Percentiles rank a stretch among this genome's conserved stretches.
Evolutionary conservation across 2,888 invertebrate genomes (phyloP).

Genomic region (Leptopilina syphax): DNA sequence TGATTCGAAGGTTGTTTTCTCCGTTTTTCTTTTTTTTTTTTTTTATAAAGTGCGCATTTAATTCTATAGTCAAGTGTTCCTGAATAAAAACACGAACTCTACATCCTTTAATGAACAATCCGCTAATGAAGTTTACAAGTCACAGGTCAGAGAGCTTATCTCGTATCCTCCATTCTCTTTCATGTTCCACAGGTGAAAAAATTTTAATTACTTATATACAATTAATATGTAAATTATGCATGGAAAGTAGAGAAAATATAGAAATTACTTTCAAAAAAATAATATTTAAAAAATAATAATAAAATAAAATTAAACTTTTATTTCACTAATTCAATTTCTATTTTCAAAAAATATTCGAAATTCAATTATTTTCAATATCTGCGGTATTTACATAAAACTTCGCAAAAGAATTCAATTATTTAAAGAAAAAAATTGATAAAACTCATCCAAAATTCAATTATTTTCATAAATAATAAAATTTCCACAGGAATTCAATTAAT

Average conservation of each 20-base stretch:
- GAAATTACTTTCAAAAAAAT: too few relatives aligned
- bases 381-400: too few relatives aligned
- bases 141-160: conserved; percentile 5
- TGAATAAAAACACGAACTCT: background rate
- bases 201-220: conserved; percentile 1
- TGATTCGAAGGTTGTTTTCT: conserved; percentile 19
- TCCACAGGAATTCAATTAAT: too few relatives aligned
- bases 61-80: background rate
- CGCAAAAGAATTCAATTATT: too few relatives aligned
- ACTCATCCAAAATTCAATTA: too few relatives aligned
- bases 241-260: background rate
- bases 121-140: background rate
- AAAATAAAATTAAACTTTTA: too few relatives aligned
- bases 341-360: too few relatives aligned
- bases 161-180: conserved; percentile 10
- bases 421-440: too few relatives aligned
- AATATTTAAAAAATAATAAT: too few relatives aligned
- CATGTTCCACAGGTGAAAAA: conserved; percentile 3
- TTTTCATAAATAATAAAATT: too few relatives aligned
- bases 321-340: too few relatives aligned
- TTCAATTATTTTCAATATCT: too few relatives aligned
- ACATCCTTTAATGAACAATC: conserved; percentile 6
- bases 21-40: background rate
- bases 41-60: background rate
- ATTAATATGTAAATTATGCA: conserved; percentile 6